Evolutionary conservation across 2,888 invertebrate genomes (phyloP).

Genomic region (Cylloceria caligata): DNA sequence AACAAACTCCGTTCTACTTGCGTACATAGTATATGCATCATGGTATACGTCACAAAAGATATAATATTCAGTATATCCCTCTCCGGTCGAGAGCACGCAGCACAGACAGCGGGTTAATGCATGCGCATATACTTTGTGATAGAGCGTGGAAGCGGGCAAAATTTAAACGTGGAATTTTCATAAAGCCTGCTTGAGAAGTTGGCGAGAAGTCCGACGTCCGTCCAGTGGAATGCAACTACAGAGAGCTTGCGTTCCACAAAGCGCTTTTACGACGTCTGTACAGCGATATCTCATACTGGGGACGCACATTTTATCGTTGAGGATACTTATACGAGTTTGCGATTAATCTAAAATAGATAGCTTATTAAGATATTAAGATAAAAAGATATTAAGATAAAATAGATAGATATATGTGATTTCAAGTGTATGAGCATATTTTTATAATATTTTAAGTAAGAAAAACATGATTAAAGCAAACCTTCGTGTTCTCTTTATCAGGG

Average conservation of each 20-base stretch:
- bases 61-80: conserved; percentile 28
- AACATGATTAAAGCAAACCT: not conserved
- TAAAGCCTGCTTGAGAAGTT: conserved; percentile 41
- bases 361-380: too few relatives aligned
- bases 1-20: not conserved
- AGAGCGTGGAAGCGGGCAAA: conserved; percentile 29
- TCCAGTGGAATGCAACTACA: conserved; percentile 4
- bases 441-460: not conserved
- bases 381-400: too few relatives aligned
- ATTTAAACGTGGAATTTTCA: conserved; percentile 56
- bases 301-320: not conserved
- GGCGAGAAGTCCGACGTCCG: conserved; percentile 36
- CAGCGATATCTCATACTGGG: not conserved
- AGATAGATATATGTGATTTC: too few relatives aligned
- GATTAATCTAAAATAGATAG: not conserved
- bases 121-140: conserved; percentile 52
- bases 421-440: too few relatives aligned
- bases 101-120: conserved; percentile 37
- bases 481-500: not conserved
- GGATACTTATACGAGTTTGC: not conserved
- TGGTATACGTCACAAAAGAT: conserved; percentile 8
- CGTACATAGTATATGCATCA: not conserved
- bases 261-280: not conserved
- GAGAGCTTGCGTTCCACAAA: not conserved
- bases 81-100: not conserved